Base-by-base conservation (phyloP, 2,888 invertebrate species). In the Epinotia nisella region DNA sequence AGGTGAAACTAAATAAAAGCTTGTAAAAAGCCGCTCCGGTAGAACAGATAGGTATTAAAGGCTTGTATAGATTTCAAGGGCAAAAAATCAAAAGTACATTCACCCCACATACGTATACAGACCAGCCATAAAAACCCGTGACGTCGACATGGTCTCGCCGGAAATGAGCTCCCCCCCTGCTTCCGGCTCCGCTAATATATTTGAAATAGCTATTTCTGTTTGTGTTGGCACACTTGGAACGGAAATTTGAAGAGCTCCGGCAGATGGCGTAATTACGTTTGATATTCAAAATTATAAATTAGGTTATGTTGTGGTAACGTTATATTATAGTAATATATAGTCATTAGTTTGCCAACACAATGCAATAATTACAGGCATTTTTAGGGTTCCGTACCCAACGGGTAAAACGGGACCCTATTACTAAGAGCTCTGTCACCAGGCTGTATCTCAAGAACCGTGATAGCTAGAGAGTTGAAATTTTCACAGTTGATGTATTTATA, bases 91-190 rank as follows among this genome's bases (percentile, higher is more conserved):
- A 29, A 53, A 17, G 19, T 39, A 59, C 61, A 41, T 39, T 19
- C 39, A n/a, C 71, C 21, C 39, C 29, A 35, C 3, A 24, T 1
- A 1, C 29, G 4, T 29, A 29, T 29, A 29, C 29, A 29, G 5
- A 29, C 29, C 29, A 29, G 29, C 56, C 67, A 61, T 61, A 67
- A 60, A 72, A 72, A 67, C 9, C 21, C 17, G 55, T 72, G 72
- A 72, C 72, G 72, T 55, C 55, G 35, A 71, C 60, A 45, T 45
- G 67, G 60, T 67, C n/a, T 64, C 55, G n/a, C 73, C 71, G 76
- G 76, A 76, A 76, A 76, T 76, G 76, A 76, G 76, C 51, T 74
- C 72, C 74, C 61, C 60, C 69, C 73, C n/a, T n/a, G 24, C 55
- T 62, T 70, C 66, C 75, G 70, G 67, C 59, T 21, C 45, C 51